Conservation (phyloP, 2,888 invertebrate species). For the Prosapia bicincta region DNA sequence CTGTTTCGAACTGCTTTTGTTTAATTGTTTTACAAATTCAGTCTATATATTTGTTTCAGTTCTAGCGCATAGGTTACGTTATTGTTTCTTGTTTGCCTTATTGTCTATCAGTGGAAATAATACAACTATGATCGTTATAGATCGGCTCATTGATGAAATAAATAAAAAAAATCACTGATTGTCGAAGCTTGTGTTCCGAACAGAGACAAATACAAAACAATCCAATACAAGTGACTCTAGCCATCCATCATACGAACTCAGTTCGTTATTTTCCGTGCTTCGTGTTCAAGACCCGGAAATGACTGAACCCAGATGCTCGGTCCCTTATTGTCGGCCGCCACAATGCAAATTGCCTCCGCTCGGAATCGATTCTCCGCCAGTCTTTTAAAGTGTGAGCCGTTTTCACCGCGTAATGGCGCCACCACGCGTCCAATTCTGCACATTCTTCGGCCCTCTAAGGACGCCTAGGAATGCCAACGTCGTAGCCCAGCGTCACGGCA, state of each 20-base stretch:
- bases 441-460: neutral
- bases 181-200: neutral
- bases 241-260: neutral
- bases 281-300: neutral
- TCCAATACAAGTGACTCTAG: neutral
- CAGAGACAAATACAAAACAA: neutral
- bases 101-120: too few species aligned
- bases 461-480: neutral
- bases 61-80: too few species aligned
- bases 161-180: neutral
- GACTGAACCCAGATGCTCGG: neutral
- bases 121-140: neutral
- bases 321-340: neutral
- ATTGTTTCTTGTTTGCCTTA: too few species aligned
- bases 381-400: neutral
- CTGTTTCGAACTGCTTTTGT: too few species aligned
- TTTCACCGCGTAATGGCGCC: neutral
- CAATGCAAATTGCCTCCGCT: neutral
- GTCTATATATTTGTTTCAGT: too few species aligned
- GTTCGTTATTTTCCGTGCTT: neutral
- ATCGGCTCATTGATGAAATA: neutral
- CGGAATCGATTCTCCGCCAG: neutral
- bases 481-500: neutral
- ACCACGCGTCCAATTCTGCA: neutral
- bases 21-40: too few species aligned